phyloP scores from a whole-genome alignment of 92 coral and sea anemone species.

The Nematostella vectensis region DNA sequence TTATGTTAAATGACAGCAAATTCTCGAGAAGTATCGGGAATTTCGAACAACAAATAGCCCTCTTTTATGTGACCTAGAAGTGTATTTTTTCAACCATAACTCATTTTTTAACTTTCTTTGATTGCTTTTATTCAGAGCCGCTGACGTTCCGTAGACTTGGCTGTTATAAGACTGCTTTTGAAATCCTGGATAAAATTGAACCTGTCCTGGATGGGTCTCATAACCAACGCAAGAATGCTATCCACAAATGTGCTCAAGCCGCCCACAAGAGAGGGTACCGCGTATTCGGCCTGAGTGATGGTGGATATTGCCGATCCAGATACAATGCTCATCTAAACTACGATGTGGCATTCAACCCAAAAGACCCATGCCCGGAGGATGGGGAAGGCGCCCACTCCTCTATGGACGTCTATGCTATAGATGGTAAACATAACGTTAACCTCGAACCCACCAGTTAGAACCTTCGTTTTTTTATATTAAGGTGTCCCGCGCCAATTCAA shows the following conservation, averaged over 20 bases:
- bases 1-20: no score
- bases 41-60: no score
- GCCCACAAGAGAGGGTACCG: background rate
- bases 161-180: background rate
- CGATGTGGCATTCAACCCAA: background rate
- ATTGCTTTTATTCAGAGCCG: background rate
- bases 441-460: no score
- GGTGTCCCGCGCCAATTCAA: no score
- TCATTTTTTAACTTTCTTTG: no score
- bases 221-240: constrained; percentile 2
- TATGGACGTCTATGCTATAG: background rate
- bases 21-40: no score
- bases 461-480: no score
- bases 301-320: constrained; percentile 4
- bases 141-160: background rate
- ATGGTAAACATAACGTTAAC: no score
- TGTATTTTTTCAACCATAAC: no score
- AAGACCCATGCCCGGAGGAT: background rate
- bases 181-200: background rate
- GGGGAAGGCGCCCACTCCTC: background rate
- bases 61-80: no score
- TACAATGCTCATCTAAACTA: background rate
- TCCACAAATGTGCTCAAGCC: constrained; percentile 9
- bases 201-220: background rate
- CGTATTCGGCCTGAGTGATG: constrained; percentile 15